Evolutionary conservation across 2,797 vertebrate species (phyloP).

Genomic region (Pseudochaenichthys georgianus): DNA sequence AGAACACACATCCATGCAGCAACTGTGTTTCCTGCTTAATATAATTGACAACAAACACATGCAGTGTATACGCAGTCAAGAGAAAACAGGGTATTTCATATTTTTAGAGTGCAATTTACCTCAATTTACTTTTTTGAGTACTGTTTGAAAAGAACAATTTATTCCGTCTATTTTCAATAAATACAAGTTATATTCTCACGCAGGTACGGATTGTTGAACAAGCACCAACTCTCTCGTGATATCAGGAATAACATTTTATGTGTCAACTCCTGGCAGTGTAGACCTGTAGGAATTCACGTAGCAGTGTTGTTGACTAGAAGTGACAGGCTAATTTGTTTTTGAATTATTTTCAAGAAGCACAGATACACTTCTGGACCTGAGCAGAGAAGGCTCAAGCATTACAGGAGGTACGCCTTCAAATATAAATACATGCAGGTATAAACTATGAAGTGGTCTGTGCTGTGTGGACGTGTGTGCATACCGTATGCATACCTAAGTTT

Average conservation of each 20-base stretch:
- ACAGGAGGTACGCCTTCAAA: conserved; percentile 17
- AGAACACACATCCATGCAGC: too few species aligned
- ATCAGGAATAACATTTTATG: background rate
- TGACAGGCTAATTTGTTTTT: conserved; percentile 37
- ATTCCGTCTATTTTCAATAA: too few species aligned
- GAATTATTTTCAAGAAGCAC: conserved; percentile 24
- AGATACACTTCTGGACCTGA: conserved; percentile 25
- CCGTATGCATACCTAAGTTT: background rate
- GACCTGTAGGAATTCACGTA: background rate
- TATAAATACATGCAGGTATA: conserved; percentile 5
- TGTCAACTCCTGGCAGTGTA: background rate
- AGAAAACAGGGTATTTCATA: too few species aligned
- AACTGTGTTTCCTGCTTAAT: too few species aligned
- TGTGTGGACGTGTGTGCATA: background rate
- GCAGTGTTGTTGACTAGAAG: conserved; percentile 22
- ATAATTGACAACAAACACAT: too few species aligned
- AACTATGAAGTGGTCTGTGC: conserved; percentile 2
- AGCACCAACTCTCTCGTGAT: conserved; percentile 2
- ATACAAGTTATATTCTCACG: background rate
- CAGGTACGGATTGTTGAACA: background rate
- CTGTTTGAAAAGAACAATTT: background rate
- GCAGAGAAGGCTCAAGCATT: background rate
- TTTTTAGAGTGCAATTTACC: too few species aligned
- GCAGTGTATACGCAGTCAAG: too few species aligned
- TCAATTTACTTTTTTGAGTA: background rate